Percentiles rank a stretch among this genome's conserved stretches.
Evolutionary conservation across 92 coral and sea anemone genomes (phyloP).

Genomic region (Paragorgia papillata): DNA sequence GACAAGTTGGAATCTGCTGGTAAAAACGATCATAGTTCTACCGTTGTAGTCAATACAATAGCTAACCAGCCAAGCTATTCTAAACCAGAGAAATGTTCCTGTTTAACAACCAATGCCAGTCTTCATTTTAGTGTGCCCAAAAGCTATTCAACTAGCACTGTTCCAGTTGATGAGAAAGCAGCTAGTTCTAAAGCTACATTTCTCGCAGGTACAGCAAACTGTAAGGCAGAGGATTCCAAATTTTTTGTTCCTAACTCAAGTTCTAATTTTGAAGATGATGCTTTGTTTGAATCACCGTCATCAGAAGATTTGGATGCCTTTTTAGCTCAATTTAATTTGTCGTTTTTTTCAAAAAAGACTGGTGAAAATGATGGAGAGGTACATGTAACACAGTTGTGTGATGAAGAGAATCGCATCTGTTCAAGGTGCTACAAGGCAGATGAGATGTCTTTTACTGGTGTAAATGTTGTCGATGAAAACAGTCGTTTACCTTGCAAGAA

Average conservation of each 20-base stretch:
- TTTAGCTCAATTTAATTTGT: conserved; percentile 61
- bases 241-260: neutral
- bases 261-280: conserved; percentile 2
- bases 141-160: neutral
- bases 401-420: neutral
- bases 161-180: neutral
- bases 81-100: neutral
- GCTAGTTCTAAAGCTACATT: neutral
- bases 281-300: conserved; percentile 57
- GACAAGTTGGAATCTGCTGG: neutral
- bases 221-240: neutral
- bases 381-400: neutral
- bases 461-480: too few species aligned
- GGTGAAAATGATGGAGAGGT: neutral
- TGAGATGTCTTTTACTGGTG: too few species aligned
- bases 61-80: neutral
- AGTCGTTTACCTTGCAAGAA: too few species aligned
- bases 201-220: neutral
- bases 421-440: neutral
- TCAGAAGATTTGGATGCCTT: conserved; percentile 70
- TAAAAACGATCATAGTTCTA: neutral
- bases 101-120: neutral
- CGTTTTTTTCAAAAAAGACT: conserved; percentile 3
- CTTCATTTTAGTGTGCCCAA: neutral
- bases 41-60: neutral